Base-by-base conservation (phyloP, 2,113 vertebrate species). In the Oxyura jamaicensis region DNA sequence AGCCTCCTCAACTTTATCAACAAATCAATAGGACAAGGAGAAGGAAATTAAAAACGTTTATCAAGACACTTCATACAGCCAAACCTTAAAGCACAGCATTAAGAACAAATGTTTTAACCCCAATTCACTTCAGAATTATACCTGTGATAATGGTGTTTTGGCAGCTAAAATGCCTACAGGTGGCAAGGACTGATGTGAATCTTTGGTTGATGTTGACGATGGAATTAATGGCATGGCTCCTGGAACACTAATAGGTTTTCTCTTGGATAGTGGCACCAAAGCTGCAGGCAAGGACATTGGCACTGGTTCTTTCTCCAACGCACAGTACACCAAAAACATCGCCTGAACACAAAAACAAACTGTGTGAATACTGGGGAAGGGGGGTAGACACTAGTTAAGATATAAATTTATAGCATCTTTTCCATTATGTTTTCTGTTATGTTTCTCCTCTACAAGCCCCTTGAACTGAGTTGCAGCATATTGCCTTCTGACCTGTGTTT, bases 301-400 rank as follows among this genome's bases (percentile, higher is more conserved):
- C 96, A 99, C 99, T 78, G 98, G 98, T 95, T 99, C 99, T 39
- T 99, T 99, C 96, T 99, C 99, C 97, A 99, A 97, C 71, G 99
- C 99, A 88, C 99, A 98, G 97, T 99, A 99, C 50, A 99, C 99
- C 98, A 99, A 98, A 98, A 98, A 99, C 99, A 99, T 99, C 90
- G 99, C 99, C 99, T 99, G 78, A 83, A 97, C 18, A 96, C 60
- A 58, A 69, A 91, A 91, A 94, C 46, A 67, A 82, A 5, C 35
- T 8, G 6, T 11, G 10, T 42, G 23, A 65, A 19, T 41, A 25
- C 26, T 15, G 25, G 16, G 10, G 23, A 17, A 65, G 62, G 7
- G 28, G 7, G 36, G 39, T 25, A 18, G 36, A 65, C 13, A 83
- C 44, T 59, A 44, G 17, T 36, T 91, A 83, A 83, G 2, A 76